Evolutionary conservation across 2,888 invertebrate genomes (phyloP).

Genomic region (Euzophera pinguis): DNA sequence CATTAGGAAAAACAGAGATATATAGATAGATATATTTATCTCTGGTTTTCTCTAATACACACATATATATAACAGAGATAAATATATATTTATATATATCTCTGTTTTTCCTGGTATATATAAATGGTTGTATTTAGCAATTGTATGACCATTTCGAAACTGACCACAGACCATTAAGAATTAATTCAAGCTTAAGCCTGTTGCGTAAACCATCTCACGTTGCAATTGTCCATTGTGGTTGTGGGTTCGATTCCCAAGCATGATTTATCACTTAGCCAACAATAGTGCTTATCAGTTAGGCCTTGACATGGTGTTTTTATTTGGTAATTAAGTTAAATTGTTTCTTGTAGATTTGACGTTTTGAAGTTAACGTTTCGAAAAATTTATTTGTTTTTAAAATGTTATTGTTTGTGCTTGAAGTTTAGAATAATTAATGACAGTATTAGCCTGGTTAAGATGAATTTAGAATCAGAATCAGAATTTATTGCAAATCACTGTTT

Average conservation of each 20-base stretch:
- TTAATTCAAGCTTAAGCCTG: neutral
- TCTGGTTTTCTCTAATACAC: too few relatives aligned
- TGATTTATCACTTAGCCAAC: conserved; percentile 27
- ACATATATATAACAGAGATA: too few relatives aligned
- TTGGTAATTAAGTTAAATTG: conserved; percentile 3
- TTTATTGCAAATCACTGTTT: too few relatives aligned
- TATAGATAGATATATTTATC: too few relatives aligned
- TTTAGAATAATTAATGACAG: neutral
- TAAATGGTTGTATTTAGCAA: too few relatives aligned
- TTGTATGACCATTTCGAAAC: neutral
- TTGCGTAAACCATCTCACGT: conserved; percentile 32
- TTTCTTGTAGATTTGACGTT: conserved; percentile 8
- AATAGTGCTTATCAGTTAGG: conserved; percentile 23
- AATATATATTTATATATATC: too few relatives aligned
- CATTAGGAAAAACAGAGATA: too few relatives aligned
- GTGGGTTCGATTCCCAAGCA: conserved; percentile 33
- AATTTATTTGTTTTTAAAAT: too few relatives aligned
- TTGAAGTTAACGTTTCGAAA: neutral
- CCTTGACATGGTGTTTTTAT: conserved; percentile 19
- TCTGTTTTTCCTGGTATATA: too few relatives aligned
- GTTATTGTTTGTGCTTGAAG: too few relatives aligned
- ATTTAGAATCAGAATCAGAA: too few relatives aligned
- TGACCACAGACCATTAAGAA: neutral
- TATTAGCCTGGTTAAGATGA: too few relatives aligned
- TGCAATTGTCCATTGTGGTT: conserved; percentile 35